Evolutionary conservation across 1,140 invertebrate genomes (phyloP).

Genomic region (Drosophila teissieri): DNA sequence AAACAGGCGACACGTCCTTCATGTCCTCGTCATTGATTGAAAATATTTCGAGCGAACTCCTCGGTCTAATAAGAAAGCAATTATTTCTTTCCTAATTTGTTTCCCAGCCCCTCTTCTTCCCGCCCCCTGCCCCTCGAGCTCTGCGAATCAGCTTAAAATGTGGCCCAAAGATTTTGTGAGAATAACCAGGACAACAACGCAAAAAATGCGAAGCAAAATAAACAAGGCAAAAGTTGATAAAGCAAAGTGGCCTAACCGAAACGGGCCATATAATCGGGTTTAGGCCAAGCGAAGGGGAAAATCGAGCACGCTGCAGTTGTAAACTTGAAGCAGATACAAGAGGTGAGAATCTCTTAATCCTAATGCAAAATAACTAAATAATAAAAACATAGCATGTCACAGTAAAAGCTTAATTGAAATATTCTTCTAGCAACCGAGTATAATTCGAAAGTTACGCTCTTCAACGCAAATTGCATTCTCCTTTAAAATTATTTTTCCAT

Average conservation of each 20-base stretch:
- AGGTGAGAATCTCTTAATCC: not conserved
- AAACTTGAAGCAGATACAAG: not conserved
- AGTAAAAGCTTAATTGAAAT: no score
- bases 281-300: constrained; percentile 5
- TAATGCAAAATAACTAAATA: no score
- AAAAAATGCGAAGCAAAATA: constrained; percentile 45
- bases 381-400: no score
- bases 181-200: constrained; percentile 38
- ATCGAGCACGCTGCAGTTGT: constrained; percentile 12
- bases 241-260: constrained; percentile 57
- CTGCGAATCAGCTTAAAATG: constrained; percentile 68
- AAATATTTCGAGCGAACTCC: constrained; percentile 49
- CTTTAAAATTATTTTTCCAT: not conserved
- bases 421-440: no score
- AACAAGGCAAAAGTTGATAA: constrained; percentile 63
- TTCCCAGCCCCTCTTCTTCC: constrained; percentile 45
- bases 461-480: no score
- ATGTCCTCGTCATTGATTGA: constrained; percentile 47
- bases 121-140: not conserved
- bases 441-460: no score
- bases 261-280: constrained; percentile 30
- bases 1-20: constrained; percentile 55
- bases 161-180: constrained; percentile 28
- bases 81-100: constrained; percentile 73
- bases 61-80: constrained; percentile 65